Conservation (phyloP, 2,888 invertebrate genomes). For the Pseudoips prasinana region DNA sequence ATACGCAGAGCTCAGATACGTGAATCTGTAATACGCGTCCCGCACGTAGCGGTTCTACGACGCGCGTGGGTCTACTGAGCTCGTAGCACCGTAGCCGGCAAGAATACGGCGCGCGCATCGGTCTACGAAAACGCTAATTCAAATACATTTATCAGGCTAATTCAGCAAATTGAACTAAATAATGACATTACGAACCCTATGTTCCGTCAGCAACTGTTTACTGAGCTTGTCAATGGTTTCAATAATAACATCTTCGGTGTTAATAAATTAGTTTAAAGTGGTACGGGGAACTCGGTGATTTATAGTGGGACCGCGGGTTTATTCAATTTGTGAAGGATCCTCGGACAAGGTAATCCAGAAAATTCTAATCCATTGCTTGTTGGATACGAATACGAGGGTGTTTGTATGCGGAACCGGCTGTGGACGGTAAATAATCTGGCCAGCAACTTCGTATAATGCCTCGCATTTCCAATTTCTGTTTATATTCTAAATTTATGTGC, state of each 20-base stretch:
- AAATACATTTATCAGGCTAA: constrained; percentile 78
- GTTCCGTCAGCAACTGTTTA: constrained; percentile 54
- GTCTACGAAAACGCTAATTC: constrained; percentile 70
- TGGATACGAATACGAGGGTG: background rate
- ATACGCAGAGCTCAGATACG: constrained; percentile 22
- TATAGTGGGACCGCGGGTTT: constrained; percentile 37
- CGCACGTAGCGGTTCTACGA: constrained; percentile 39
- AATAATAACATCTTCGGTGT: constrained; percentile 58
- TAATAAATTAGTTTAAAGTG: constrained; percentile 65
- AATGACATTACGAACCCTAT: constrained; percentile 63
- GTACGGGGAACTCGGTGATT: constrained; percentile 41
- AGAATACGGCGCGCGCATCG: constrained; percentile 74
- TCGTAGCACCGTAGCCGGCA: constrained; percentile 42
- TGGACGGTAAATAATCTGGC: constrained; percentile 3
- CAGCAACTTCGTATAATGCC: background rate
- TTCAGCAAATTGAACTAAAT: constrained; percentile 78
- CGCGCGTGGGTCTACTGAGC: constrained; percentile 56
- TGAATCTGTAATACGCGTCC: constrained; percentile 18
- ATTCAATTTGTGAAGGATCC: constrained; percentile 38
- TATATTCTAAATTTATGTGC: background rate
- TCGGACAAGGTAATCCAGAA: constrained; percentile 16
- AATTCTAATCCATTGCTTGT: background rate
- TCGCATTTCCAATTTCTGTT: background rate
- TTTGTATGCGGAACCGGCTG: background rate
- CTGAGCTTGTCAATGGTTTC: constrained; percentile 54